Percentiles rank a stretch among this genome's conserved stretches.
Conservation (phyloP, 1,140 invertebrate species). For the Laodelphax striatellus region DNA sequence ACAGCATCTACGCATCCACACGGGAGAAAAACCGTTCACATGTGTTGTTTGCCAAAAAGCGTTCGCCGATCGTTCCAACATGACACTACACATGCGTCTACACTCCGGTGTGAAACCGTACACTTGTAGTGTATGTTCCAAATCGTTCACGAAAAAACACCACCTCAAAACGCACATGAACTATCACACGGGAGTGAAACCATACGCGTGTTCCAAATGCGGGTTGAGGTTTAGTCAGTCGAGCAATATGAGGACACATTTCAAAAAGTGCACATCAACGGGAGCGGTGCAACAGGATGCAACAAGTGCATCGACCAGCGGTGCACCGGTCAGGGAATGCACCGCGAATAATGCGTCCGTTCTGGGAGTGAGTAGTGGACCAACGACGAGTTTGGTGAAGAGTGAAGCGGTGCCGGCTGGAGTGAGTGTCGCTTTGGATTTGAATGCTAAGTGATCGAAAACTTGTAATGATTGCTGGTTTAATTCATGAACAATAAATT, state of each 20-base stretch:
- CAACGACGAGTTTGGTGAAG: neutral
- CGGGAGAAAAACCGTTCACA: conserved; percentile 63
- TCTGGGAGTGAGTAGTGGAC: too few relatives aligned
- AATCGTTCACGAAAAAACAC: conserved; percentile 78
- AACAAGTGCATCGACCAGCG: neutral
- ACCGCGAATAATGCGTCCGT: too few relatives aligned
- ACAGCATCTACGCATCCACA: conserved; percentile 64
- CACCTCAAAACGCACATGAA: conserved; percentile 53
- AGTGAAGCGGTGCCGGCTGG: neutral
- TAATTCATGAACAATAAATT: too few relatives aligned
- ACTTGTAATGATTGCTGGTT: neutral
- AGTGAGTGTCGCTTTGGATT: neutral
- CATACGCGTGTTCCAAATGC: conserved; percentile 34
- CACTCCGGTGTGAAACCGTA: conserved; percentile 79
- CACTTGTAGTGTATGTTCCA: conserved; percentile 68
- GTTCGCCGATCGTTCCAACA: conserved; percentile 72
- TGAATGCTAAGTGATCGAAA: neutral
- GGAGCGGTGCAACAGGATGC: neutral
- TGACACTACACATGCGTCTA: conserved; percentile 63
- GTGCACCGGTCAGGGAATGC: neutral
- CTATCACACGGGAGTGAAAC: conserved; percentile 48
- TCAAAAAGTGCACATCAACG: conserved; percentile 21
- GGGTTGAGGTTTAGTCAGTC: conserved; percentile 40
- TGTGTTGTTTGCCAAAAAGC: conserved; percentile 54
- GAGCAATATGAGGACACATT: conserved; percentile 25